phyloP scores from a whole-genome alignment of 37 sponge, comb jelly and placozoan genomes.

The Diacarnus erythraeanus region DNA sequence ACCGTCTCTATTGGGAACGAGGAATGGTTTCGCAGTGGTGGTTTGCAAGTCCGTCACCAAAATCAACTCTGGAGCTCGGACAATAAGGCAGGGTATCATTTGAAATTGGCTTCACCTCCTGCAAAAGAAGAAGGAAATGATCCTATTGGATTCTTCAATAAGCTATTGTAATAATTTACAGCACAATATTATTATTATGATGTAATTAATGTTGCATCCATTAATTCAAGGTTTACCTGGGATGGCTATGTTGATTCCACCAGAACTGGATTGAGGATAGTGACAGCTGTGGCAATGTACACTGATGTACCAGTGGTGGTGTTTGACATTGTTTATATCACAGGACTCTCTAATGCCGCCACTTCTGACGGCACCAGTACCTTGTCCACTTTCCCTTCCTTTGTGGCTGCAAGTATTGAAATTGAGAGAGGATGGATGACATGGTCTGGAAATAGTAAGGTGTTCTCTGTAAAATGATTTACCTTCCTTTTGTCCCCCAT shows the following conservation, averaged over 20 bases:
- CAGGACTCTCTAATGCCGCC: slow-evolving; percentile 21
- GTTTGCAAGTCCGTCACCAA: slow-evolving; percentile 12
- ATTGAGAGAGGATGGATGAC: slow-evolving; percentile 50
- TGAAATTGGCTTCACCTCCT: background rate
- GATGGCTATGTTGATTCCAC: background rate
- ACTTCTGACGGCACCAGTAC: slow-evolving; percentile 3
- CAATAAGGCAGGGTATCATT: background rate
- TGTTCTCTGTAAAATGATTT: background rate
- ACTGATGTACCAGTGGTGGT: slow-evolving; percentile 14
- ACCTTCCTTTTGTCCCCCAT: background rate
- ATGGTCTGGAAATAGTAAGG: slow-evolving; percentile 67
- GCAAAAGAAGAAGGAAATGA: background rate
- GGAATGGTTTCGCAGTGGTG: slow-evolving; percentile 40
- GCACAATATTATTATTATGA: background rate
- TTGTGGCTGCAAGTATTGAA: slow-evolving; percentile 19
- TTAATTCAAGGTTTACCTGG: slow-evolving; percentile 16
- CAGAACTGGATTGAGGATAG: background rate
- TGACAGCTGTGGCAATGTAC: slow-evolving; percentile 26
- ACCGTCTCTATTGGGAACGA: background rate
- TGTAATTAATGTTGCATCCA: background rate
- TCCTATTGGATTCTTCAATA: slow-evolving; percentile 1
- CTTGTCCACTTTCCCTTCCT: slow-evolving; percentile 60
- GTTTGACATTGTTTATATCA: slow-evolving; percentile 28
- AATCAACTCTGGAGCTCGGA: slow-evolving; percentile 28
- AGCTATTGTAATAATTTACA: background rate